Percentiles rank a stretch among this genome's conserved stretches.
phyloP scores from a whole-genome alignment of 2,113 vertebrate species.

The Nanorana parkeri region DNA sequence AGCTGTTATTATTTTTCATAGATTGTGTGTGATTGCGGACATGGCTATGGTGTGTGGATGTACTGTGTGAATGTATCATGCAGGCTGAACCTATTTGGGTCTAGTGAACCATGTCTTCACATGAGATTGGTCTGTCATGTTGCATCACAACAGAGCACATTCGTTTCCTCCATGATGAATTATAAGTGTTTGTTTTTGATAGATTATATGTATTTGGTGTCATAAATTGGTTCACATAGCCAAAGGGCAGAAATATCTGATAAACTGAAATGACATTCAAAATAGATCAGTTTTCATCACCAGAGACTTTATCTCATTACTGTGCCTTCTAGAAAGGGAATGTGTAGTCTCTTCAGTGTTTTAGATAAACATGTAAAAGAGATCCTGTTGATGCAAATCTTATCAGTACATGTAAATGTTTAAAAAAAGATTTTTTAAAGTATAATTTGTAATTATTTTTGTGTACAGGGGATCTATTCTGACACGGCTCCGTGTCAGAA shows the following conservation, averaged over 20 bases:
- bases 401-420: too few relatives aligned
- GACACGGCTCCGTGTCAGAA: too few relatives aligned
- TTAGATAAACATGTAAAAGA: too few relatives aligned
- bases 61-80: not conserved
- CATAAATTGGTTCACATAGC: conserved; percentile 13
- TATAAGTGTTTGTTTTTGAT: conserved; percentile 11
- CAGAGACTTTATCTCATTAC: not conserved
- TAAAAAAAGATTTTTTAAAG: too few relatives aligned
- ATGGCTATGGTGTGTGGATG: not conserved
- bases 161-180: not conserved
- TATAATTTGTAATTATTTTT: too few relatives aligned
- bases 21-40: too few relatives aligned
- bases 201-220: conserved; percentile 17
- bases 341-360: too few relatives aligned
- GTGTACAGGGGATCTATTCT: too few relatives aligned
- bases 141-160: not conserved
- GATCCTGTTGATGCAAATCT: too few relatives aligned
- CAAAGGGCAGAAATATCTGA: conserved; percentile 6
- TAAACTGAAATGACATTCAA: conserved; percentile 1
- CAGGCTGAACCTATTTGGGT: conserved; percentile 13
- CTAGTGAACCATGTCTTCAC: conserved; percentile 5
- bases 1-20: too few relatives aligned
- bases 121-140: conserved; percentile 27
- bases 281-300: not conserved
- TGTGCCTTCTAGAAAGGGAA: not conserved